Base-by-base conservation (phyloP, 2,888 invertebrate genomes). In the Norana najaformis region DNA sequence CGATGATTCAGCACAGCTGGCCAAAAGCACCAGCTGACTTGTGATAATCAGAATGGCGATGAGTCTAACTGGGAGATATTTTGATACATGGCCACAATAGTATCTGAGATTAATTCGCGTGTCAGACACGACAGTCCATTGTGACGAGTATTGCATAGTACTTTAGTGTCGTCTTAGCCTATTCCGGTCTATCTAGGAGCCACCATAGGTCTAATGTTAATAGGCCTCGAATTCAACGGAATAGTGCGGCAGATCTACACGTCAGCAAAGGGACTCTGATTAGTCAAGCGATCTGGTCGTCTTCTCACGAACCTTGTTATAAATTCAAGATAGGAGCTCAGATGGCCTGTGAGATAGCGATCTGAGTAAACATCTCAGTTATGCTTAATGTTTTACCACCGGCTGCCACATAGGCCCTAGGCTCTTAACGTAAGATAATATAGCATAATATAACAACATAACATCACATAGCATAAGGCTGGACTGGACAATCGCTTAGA, bases 321-420 rank as follows among this genome's bases (percentile, higher is more conserved):
- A n/a, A 69, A 69, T n/a, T 69, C 69, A 69, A 69, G 69, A 69
- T 69, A 69, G 69, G 69, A 69, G 30, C n/a, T 69, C 69, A n/a
- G 0, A n/a, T 69, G 8, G 69, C 69, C 69, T 30, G n/a, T n/a
- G 69, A 1, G 69, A 69, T 69, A 69, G 30, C 69, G n/a, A 69
- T 8, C n/a, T n/a, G 23, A 47, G 69, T 13, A 69, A 69, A 69
- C 69, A 69, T 69, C 5, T 20, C 4, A 53, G 30, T 3, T 30
- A 53, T 53, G 53, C 6, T 53, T 4, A 53, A 53, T 23, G 30
- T 23, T 53, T 30, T 30, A 13, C 23, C 30, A 23, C 23, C 23
- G 3, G 23, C 30, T 53, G 53, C 53, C 30, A 53, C 23, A 30
- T 53, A 53, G 11, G 13, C 53, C 41, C 6, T 53, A 23, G 30